Evolutionary conservation across 2,888 invertebrate species (phyloP).

Genomic region (Chrysolina oricalcia): DNA sequence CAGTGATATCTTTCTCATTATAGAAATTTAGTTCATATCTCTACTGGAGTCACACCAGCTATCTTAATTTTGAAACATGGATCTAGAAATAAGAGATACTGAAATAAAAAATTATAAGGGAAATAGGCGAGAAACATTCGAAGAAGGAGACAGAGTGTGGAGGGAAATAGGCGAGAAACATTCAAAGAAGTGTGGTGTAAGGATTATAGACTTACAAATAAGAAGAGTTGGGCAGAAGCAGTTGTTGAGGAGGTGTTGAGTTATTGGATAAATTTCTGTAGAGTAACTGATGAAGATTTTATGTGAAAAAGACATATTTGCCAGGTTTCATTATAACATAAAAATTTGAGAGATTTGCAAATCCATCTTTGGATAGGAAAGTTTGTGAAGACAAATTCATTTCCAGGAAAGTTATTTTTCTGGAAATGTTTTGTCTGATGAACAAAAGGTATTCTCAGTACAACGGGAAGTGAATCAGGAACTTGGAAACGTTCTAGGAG

Average conservation of each 20-base stretch:
- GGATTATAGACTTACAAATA: slow-evolving; percentile 35
- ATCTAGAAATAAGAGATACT: slow-evolving; percentile 12
- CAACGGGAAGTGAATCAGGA: too few species aligned
- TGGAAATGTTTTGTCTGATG: background rate
- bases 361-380: background rate
- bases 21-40: background rate
- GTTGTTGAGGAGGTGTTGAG: slow-evolving; percentile 33
- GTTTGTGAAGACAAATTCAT: background rate
- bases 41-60: slow-evolving; percentile 16
- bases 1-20: background rate
- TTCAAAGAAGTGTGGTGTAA: slow-evolving; percentile 30
- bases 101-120: slow-evolving; percentile 1
- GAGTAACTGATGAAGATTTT: slow-evolving; percentile 22
- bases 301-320: slow-evolving; percentile 9
- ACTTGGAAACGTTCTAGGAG: too few species aligned
- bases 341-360: background rate
- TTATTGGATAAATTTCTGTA: slow-evolving; percentile 31
- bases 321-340: slow-evolving; percentile 13
- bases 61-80: slow-evolving; percentile 27
- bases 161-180: slow-evolving; percentile 18
- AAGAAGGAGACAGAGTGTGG: slow-evolving; percentile 24
- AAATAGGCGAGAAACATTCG: slow-evolving; percentile 25
- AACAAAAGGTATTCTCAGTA: background rate
- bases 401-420: background rate
- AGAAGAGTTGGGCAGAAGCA: slow-evolving; percentile 34